Evolutionary conservation across 2,113 vertebrate genomes (phyloP), one percentile per base, ranked within the genome.

Genomic region (Glaucomys volans): DNA sequence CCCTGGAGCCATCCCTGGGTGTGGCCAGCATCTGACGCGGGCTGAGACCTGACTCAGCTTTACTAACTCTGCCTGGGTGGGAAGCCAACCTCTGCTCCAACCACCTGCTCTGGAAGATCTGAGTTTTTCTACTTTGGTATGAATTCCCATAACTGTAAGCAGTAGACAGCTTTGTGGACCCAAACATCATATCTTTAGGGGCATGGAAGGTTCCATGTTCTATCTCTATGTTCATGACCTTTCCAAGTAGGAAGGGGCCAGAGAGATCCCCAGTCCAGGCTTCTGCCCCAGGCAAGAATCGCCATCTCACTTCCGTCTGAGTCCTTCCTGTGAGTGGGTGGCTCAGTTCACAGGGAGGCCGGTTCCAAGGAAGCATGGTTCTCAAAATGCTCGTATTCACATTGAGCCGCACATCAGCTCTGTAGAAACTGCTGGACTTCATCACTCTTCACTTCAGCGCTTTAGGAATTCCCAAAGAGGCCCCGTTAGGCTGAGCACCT

Each of bases 21-120:
- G 96, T 95, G 95, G 84, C 67, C 87, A 95, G 95, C 97, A 95
- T 97, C 95, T 93, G 96, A 97, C 76, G 87, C 97, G 54, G 75
- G 87, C 94, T 79, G 50, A 95, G 79, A 64, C 93, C 94, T 96
- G 95, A 95, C 95, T 97, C 83, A 92, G 91, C 86, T 30, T 95
- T 57, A 35, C 30, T 52, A 97, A 91, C 95, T 52, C 76, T 42
- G 6, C 90, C 79, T 86, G 67, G 52, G 67, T 4, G 2, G n/a
- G 44, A 81, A 95, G 81, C 47, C 96, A 87, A 42, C 17, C 62
- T 84, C 83, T 67, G 71, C n/a, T n/a, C n/a, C n/a, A 24, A n/a
- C 18, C 87, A 95, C 54, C 94, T 88, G 72, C 22, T 95, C 30
- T 83, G 44, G 40, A 82, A 92, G 40, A 47, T n/a, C 37, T 35